Evolutionary conservation across 2,888 invertebrate species (phyloP), one percentile per base, ranked within the genome.

Genomic region (Lasioglossum pauxillum): DNA sequence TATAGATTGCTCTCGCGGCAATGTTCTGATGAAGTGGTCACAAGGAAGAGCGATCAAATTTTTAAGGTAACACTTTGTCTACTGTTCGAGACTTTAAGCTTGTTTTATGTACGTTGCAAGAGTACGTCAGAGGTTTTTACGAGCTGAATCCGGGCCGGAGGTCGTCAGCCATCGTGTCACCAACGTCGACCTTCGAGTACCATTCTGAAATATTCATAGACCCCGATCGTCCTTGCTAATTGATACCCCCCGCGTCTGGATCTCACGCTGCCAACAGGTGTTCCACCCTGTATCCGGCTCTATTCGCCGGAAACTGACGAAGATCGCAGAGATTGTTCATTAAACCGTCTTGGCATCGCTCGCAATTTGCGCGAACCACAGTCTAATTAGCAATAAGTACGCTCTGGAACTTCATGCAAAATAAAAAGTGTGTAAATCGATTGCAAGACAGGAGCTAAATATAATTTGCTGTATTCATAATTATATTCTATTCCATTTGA

Each of bases 191-290:
- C 80, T 73, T 71, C 49, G 46, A 57, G 69, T 23, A 74, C 71
- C 75, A 72, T 69, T 86, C 85, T 93, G 92, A 93, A 93, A 93
- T 93, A 93, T 93, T 93, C 93, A 93, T 93, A 92, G 91, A 89
- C 88, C 88, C 83, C 89, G 92, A 92, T 92, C 88, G 92, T 92
- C 91, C 90, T 91, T 90, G 89, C 91, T 93, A 93, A 93, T 93
- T 93, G 92, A 93, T 93, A 93, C 93, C 93, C 93, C 90, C 86
- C 85, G 90, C 93, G 91, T 92, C 92, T 92, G 93, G 91, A 90
- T 90, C 88, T 87, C 88, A 77, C 84, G 79, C 57, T 71, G 75
- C 90, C 91, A 91, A 91, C 91, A 91, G 91, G 91, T 91, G 91
- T 89, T 86, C 85, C 35, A 27, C 53, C 64, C 71, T 80, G 78